Base-by-base conservation (phyloP, 2,888 invertebrate genomes). In the Aspidapion aeneum region DNA sequence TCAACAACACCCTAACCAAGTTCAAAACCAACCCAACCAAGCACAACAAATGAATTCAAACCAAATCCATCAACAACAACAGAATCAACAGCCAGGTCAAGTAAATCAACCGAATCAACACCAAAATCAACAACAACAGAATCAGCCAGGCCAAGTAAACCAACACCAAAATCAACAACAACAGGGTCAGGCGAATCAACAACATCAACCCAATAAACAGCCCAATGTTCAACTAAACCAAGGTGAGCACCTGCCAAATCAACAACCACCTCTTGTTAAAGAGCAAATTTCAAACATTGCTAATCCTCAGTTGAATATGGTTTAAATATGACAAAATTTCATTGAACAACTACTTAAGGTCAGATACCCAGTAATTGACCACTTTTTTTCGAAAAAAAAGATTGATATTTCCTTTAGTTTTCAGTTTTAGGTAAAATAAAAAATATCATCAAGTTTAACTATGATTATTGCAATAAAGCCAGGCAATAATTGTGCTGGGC, bases 1-100 rank as follows among this genome's bases (percentile, higher is more conserved):
- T 21, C 68, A 71, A 21, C 63, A 35, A 35, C 35, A 7, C 52
- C 52, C 52, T n/a, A 52, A 52, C 3, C 52, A 52, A 19, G 19
- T 5, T 52, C 52, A 52, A n/a, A 17, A 52, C 18, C 52, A 52
- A 19, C 19, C 35, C 12, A 35, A 52, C 63, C 21, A 57, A n/a
- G n/a, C n/a, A n/a, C n/a, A n/a, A 50, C 68, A 65, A 68, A 69
- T 64, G 62, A 60, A 21, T 17, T 57, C 50, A 17, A 66, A 64
- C n/a, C 66, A 62, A 16, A 20, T 12, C 57, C 55, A 63, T 21
- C 62, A 57, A 52, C 65, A 65, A 50, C 67, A 63, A 61, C 56
- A 61, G 18, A 58, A 56, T 18, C 63, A 60, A 57, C 22, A 57
- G 54, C 63, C 50, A 55, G 18, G 17, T 20, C 54, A 58, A 55